Base-by-base conservation (phyloP, 1,140 invertebrate species). In the Ostrea edulis region DNA sequence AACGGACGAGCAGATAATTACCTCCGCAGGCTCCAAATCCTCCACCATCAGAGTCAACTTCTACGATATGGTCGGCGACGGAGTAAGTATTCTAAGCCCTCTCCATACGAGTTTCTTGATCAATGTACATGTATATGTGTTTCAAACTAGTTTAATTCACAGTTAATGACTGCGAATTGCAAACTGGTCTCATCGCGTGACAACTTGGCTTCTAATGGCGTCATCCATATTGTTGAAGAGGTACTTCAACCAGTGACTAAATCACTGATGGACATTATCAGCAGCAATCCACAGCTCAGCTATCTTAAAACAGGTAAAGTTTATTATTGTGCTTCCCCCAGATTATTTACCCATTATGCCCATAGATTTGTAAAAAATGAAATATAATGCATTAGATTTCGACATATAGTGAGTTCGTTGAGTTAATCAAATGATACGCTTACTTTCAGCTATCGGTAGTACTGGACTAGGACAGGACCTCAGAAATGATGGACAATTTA, bases 141-240 rank as follows among this genome's bases (percentile, higher is more conserved):
- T 81, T 81, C 14, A 35, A 29, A 81, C 44, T n/a, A 53, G n/a
- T 83, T 0, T 83, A 53, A 29, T 83, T 83, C 17, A 35, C 8
- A 95, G 94, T 82, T 95, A 83, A 92, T 95, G 35, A 97, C 96
- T 5, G 96, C 96, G 0, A 96, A 97, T 92, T 97, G 97, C 92
- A 96, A 96, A 17, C 93, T 95, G 54, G 90, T 97, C 0, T 95
- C 95, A 0, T 95, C 95, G 84, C 94, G 96, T 44, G 96, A 97
- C 91, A 96, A 96, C 86, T 94, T 96, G 88, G 96, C 96, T 2
- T 94, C 92, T 4, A 96, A 96, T 90, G 96, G 96, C 3, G 94
- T 96, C 35, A 94, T 96, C 8, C 96, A 96, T 90, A 92, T 96
- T 8, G 93, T 96, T 8, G 95, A 96, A 77, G 92, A 94, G 65